Conservation (phyloP, 2,797 vertebrate genomes). For the Coccyzus lansbergi region DNA sequence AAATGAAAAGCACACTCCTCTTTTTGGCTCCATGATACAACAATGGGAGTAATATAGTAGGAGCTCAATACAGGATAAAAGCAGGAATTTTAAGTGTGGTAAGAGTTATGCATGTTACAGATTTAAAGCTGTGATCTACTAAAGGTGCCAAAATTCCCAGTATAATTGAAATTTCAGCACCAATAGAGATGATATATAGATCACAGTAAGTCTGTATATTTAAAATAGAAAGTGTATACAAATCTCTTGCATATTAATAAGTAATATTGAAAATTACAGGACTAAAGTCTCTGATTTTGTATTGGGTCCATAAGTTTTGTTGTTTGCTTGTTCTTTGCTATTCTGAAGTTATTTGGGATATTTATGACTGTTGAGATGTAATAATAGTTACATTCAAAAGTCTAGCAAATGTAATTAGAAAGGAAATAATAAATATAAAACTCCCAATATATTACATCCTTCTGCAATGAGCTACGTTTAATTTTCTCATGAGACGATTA, state of each 20-base stretch:
- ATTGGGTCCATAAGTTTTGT: neutral
- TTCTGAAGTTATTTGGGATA: neutral
- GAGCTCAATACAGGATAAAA: neutral
- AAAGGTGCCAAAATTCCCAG: neutral
- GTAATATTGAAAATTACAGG: neutral
- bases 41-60: neutral
- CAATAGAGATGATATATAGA: neutral
- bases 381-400: neutral
- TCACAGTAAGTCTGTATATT: neutral
- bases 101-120: neutral
- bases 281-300: neutral
- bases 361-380: slow-evolving; percentile 1
- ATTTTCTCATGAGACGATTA: slow-evolving; percentile 45
- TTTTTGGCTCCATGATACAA: neutral
- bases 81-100: neutral
- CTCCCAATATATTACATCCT: neutral
- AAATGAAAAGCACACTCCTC: neutral
- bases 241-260: neutral
- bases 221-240: neutral
- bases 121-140: neutral
- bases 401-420: slow-evolving; percentile 12
- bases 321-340: neutral
- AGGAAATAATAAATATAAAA: slow-evolving; percentile 29
- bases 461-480: slow-evolving; percentile 18
- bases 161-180: neutral